Evolutionary conservation across 2,797 vertebrate genomes (phyloP).

Genomic region (Paguma larvata): DNA sequence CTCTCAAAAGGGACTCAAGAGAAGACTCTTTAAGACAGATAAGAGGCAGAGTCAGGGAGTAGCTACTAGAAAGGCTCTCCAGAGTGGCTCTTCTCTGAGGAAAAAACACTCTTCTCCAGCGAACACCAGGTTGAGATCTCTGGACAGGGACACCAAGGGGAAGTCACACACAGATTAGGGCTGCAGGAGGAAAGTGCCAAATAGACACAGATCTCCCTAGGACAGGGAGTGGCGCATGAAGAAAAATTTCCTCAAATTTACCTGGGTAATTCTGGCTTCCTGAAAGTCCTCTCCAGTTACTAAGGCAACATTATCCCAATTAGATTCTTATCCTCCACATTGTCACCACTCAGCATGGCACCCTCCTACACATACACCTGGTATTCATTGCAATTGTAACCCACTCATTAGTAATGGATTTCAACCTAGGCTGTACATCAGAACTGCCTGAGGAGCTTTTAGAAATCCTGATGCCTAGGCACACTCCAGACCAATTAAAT

Average conservation of each 20-base stretch:
- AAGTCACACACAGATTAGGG: background rate
- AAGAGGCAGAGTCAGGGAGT: background rate
- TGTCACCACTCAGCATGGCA: conserved; percentile 28
- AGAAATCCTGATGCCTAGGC: conserved; percentile 59
- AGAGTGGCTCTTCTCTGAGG: background rate
- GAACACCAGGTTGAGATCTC: conserved; percentile 7
- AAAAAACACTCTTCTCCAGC: background rate
- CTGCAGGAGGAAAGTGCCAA: background rate
- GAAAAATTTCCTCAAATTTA: conserved; percentile 53
- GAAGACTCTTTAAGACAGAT: background rate
- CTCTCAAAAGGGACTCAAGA: background rate
- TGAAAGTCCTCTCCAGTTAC: conserved; percentile 70
- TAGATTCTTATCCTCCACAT: conserved; percentile 48
- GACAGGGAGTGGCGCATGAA: background rate
- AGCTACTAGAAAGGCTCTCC: conserved; percentile 6
- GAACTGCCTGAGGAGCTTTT: conserved; percentile 44
- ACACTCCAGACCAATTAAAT: conserved; percentile 40
- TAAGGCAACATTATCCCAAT: conserved; percentile 71
- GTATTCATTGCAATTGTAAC: conserved; percentile 53
- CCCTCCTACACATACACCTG: conserved; percentile 68
- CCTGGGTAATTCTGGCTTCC: conserved; percentile 55
- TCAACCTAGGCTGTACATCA: conserved; percentile 19
- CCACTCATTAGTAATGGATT: conserved; percentile 60
- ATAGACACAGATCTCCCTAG: background rate
- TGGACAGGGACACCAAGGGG: background rate